Evolutionary conservation across 2,113 vertebrate genomes (phyloP), one percentile per base, ranked within the genome.

Genomic region (Leptobrachium ailaonicum): DNA sequence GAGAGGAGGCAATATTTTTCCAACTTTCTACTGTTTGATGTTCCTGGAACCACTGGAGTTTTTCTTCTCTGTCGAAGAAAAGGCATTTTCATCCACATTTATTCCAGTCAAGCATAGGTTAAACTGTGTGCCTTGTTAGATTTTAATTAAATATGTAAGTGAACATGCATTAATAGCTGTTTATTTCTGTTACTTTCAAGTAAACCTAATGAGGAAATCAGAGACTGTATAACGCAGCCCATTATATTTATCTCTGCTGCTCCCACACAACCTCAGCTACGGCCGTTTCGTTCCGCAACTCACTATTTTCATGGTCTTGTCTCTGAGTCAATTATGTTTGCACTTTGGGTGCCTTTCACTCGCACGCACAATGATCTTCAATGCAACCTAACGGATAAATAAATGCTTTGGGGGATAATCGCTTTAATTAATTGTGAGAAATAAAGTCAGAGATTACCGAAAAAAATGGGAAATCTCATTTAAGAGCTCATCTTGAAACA

Each of bases 121-220:
- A 32, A 32, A 32, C 20, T 32, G 20, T 32, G 20, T 1, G 20
- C 20, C 20, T 32, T 32, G 20, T 32, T 32, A 50, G 1, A 50
- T 8, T 50, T 5, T 50, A 50, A 50, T 50, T 5, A 50, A 50
- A 50, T 50, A 4, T 8, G 4, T 50, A 50, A 5, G 8, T 8
- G 8, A 5, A 8, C 47, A 50, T 50, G 47, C 47, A 50, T 50
- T 50, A 8, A 8, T 50, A 50, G 47, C 47, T 50, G 8, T 5
- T 50, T 50, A 50, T 50, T 50, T 4, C 8, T 50, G 47, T 8
- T 50, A 5, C 8, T 50, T 50, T 50, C 45, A 76, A 54, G 74
- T 63, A 67, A 66, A 66, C 54, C 74, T 76, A 76, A 76, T 67
- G 47, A 76, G 74, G 66, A 66, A 76, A 76, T 76, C 62, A 76